Base-by-base conservation (phyloP, 1,140 invertebrate genomes). In the Drosophila fuyamai region DNA sequence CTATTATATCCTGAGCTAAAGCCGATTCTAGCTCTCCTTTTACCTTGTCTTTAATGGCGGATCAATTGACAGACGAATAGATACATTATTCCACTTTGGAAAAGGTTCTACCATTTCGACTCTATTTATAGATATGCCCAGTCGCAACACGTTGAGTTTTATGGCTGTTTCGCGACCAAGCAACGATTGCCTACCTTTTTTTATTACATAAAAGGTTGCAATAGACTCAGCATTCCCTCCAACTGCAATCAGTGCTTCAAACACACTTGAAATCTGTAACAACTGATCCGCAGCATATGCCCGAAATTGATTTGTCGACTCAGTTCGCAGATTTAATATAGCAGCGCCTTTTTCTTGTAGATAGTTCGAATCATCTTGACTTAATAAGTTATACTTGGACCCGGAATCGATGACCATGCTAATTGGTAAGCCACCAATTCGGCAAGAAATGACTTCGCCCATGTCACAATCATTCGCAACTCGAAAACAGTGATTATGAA, bases 171-270 rank as follows among this genome's bases (percentile, higher is more conserved):
- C 48, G 5, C 44, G 27, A 51, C 48, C 50, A n/a, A n/a, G n/a
- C n/a, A n/a, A n/a, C n/a, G n/a, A n/a, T n/a, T n/a, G n/a, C n/a
- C n/a, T n/a, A n/a, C n/a, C n/a, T n/a, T n/a, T n/a, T n/a, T n/a
- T n/a, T n/a, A n/a, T n/a, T n/a, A n/a, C n/a, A 44, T 44, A 47
- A 47, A 51, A 51, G 14, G 29, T 35, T 35, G 29, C 29, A 5
- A 51, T 51, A 5, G 50, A 35, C 29, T 51, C 29, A 51, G 29
- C 51, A 38, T 54, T 54, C 6, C 35, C 35, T 54, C 16, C 35
- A 54, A 40, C 35, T 54, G 51, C 35, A 54, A 54, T 54, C 16
- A 12, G 16, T 54, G 51, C 51, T 23, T 54, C 51, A 54, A 54
- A 54, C 35, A 54, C 51, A 54, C 51, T 23, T 38, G 16, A 54